Evolutionary conservation across 2,113 vertebrate genomes (phyloP).

Genomic region (Asarcornis scutulata): DNA sequence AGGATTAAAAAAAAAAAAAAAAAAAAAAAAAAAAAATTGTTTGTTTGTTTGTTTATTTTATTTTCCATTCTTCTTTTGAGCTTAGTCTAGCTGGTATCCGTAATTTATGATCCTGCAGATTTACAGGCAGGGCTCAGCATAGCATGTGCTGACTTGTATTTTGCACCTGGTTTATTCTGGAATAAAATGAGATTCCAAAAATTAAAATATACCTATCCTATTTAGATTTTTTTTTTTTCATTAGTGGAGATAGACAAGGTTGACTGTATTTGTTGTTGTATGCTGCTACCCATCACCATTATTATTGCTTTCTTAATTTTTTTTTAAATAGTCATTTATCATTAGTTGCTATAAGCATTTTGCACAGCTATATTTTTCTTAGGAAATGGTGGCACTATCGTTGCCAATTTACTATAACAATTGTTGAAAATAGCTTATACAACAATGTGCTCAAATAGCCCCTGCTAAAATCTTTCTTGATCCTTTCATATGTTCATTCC

Average conservation of each 20-base stretch:
- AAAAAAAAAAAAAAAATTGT: neutral
- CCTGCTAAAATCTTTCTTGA: constrained; percentile 46
- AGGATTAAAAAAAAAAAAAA: neutral
- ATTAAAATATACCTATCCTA: neutral
- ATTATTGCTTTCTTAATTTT: neutral
- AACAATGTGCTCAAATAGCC: neutral
- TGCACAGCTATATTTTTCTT: neutral
- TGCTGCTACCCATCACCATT: neutral
- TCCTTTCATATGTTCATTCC: constrained; percentile 28
- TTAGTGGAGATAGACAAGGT: neutral
- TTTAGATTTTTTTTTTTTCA: neutral
- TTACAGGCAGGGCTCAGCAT: neutral
- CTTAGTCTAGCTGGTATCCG: neutral
- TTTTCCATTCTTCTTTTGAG: neutral
- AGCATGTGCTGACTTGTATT: neutral
- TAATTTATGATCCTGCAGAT: neutral
- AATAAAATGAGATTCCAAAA: neutral
- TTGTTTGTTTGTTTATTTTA: neutral
- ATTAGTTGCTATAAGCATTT: neutral
- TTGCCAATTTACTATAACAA: constrained; percentile 13
- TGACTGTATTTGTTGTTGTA: neutral
- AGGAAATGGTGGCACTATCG: neutral
- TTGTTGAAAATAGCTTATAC: constrained; percentile 33
- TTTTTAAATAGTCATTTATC: neutral
- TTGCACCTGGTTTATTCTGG: neutral